These are phyloP conservation scores for Eupithecia tripunctaria DNA, from an alignment of 2,888 invertebrate species.

Conservation along the genomic window DNA sequence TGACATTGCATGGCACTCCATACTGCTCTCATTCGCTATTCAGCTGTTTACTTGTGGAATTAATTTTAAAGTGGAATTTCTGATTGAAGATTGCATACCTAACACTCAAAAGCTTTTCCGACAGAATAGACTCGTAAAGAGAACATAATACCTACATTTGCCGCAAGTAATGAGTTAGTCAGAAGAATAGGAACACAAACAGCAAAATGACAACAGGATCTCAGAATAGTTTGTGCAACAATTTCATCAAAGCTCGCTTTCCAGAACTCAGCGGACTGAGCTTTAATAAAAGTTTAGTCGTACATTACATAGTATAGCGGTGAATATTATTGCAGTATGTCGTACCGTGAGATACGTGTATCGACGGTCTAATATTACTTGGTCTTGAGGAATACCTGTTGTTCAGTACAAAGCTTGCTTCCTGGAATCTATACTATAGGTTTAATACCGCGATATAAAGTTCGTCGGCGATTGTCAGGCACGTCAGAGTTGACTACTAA, in stretches of 20 bases:
- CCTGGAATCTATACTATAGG: slow-evolving; percentile 35
- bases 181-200: slow-evolving; percentile 4
- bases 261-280: slow-evolving; percentile 1
- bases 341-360: slow-evolving; percentile 15
- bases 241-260: slow-evolving; percentile 17
- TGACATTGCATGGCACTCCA: slow-evolving; percentile 5
- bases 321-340: neutral
- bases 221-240: slow-evolving; percentile 18
- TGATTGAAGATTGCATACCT: neutral
- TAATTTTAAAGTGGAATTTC: neutral
- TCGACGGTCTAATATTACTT: slow-evolving; percentile 25
- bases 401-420: slow-evolving; percentile 24
- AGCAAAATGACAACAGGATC: slow-evolving; percentile 10
- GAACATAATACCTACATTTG: neutral
- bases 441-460: slow-evolving; percentile 36
- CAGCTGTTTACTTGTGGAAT: neutral
- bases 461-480: slow-evolving; percentile 29
- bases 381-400: slow-evolving; percentile 26
- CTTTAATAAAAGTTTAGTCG: slow-evolving; percentile 17
- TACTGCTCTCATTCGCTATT: neutral
- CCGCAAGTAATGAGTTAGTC: neutral
- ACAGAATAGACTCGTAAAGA: slow-evolving; percentile 10
- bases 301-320: slow-evolving; percentile 7
- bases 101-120: neutral
- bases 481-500: slow-evolving; percentile 8